phyloP scores from a whole-genome alignment of 2,113 vertebrate species.

The Sialia sialis region DNA sequence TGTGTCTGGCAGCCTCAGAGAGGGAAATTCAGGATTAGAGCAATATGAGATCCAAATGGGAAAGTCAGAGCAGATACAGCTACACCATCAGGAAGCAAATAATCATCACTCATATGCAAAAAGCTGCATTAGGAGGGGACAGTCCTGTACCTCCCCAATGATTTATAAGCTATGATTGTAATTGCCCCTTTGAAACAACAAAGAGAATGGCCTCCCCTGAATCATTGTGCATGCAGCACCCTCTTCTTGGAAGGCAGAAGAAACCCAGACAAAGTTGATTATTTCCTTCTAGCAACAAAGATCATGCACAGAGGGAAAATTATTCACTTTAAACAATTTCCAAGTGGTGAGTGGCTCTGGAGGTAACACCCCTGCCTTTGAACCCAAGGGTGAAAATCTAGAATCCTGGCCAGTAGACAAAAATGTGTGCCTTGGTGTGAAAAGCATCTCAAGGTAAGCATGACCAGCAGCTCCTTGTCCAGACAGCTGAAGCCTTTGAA shows the following conservation, averaged over 20 bases:
- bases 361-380: background rate
- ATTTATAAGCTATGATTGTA: constrained; percentile 67
- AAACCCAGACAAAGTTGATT: background rate
- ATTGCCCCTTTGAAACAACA: constrained; percentile 66
- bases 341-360: background rate
- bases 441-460: background rate
- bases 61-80: constrained; percentile 58
- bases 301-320: constrained; percentile 31
- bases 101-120: constrained; percentile 49
- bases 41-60: constrained; percentile 48
- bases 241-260: constrained; percentile 4
- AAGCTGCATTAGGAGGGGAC: constrained; percentile 53
- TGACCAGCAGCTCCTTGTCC: background rate
- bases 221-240: background rate
- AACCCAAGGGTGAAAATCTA: background rate
- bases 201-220: constrained; percentile 52
- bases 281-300: constrained; percentile 60
- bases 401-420: background rate
- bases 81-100: constrained; percentile 48
- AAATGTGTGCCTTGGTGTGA: background rate
- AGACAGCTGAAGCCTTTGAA: background rate
- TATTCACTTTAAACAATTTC: constrained; percentile 20
- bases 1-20: constrained; percentile 48
- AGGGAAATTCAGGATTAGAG: constrained; percentile 65
- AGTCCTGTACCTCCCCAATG: constrained; percentile 37